Base-by-base conservation (phyloP, 2,797 vertebrate genomes). In the Odontamblyopus lacepedii region DNA sequence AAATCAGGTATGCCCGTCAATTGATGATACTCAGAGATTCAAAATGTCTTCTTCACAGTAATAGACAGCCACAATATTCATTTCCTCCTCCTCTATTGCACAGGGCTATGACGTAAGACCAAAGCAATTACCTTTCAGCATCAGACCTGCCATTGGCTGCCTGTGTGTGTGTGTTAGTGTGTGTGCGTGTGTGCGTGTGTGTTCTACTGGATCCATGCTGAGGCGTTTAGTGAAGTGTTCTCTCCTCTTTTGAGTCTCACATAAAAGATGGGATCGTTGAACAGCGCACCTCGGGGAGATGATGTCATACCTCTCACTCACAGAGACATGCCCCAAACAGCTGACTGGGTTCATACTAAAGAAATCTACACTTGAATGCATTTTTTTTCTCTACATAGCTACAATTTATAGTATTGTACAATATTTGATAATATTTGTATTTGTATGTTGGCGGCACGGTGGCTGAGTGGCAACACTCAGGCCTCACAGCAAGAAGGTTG, bases 91-190 rank as follows among this genome's bases (percentile, higher is more conserved):
- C 71, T 83, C 67, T 55, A 13, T 79, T 63, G 75, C 76, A 65
- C 79, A 48, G 61, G 0, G 44, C 79, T 78, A 83, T 90, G 88
- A 91, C 87, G 89, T 87, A 88, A 90, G 80, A 74, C 85, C 81
- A 69, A 86, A 82, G 86, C 90, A 91, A 91, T 91, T 91, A 91
- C 90, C 85, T 84, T 72, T 86, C 78, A 87, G 87, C 87, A 88
- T 87, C 86, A 81, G 81, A 80, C 69, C 69, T 76, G 69, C 75
- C 77, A 78, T 51, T 78, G 23, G 11, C 48, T 74, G 27, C 26
- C 13, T 59, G 57, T 29, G n/a, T 41, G n/a, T 35, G 9, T 30
- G 68, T 35, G 60, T 63, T 23, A 55, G 64, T 53, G 69, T 16
- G 69, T 18, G 61, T 44, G 63, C 9, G 13, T 38, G 68, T 35